Evolutionary conservation across 2,888 invertebrate genomes (phyloP).

Genomic region (Eledona agricola): DNA sequence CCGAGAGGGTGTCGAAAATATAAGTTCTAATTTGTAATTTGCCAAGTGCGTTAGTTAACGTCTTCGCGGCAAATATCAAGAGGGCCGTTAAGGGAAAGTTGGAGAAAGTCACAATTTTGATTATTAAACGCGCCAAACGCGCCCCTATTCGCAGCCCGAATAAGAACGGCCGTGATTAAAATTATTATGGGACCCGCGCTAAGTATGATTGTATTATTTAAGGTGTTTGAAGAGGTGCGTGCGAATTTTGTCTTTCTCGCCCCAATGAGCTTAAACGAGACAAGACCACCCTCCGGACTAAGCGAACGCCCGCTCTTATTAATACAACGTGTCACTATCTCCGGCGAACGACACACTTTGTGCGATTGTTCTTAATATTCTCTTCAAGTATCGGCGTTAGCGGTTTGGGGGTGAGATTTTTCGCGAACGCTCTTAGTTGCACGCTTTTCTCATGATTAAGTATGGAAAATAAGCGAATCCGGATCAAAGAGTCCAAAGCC

Average conservation of each 20-base stretch:
- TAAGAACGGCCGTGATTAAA: slow-evolving; percentile 58
- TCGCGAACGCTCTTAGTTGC: too few species aligned
- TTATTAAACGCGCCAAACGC: slow-evolving; percentile 57
- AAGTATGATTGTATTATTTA: slow-evolving; percentile 62
- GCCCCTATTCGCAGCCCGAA: slow-evolving; percentile 51
- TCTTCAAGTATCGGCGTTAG: slow-evolving; percentile 47
- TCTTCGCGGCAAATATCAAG: slow-evolving; percentile 58
- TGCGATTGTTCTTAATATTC: slow-evolving; percentile 51
- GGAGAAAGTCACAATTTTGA: slow-evolving; percentile 60
- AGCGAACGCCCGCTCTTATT: slow-evolving; percentile 39
- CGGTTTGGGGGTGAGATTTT: slow-evolving; percentile 34
- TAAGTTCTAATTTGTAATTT: slow-evolving; percentile 62
- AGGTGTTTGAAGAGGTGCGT: slow-evolving; percentile 56
- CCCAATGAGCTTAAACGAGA: not conserved
- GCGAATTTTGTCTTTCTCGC: slow-evolving; percentile 26
- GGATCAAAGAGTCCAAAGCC: slow-evolving; percentile 8
- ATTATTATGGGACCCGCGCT: slow-evolving; percentile 58
- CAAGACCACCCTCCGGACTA: slow-evolving; percentile 6
- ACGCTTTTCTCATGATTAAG: too few species aligned
- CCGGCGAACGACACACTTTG: slow-evolving; percentile 44
- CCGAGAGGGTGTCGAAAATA: slow-evolving; percentile 57
- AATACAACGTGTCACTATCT: slow-evolving; percentile 50
- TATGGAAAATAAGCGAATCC: slow-evolving; percentile 4
- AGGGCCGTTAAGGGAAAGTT: slow-evolving; percentile 60
- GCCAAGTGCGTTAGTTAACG: slow-evolving; percentile 60